Conservation (phyloP, 1,140 invertebrate genomes). For the Pseudomyrmex dendroicus region DNA sequence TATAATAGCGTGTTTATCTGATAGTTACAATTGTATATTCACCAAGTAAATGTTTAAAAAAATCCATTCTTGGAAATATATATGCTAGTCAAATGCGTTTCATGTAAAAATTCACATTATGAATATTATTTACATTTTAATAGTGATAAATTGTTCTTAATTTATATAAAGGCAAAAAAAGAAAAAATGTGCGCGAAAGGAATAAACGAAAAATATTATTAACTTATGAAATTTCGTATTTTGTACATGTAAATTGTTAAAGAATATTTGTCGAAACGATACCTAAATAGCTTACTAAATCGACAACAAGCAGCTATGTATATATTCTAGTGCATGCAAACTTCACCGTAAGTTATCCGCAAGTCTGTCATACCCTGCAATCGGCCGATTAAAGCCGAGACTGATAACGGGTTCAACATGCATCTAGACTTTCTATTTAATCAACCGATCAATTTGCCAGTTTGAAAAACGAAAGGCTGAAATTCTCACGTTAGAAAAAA, state of each 20-base stretch:
- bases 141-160: neutral
- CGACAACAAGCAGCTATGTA: constrained; percentile 16
- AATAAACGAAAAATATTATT: constrained; percentile 34
- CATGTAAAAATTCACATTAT: constrained; percentile 6
- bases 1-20: neutral
- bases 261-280: constrained; percentile 46
- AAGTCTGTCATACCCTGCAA: constrained; percentile 30
- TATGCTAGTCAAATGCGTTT: constrained; percentile 39
- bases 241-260: constrained; percentile 32
- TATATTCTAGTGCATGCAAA: constrained; percentile 55
- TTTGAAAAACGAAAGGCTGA: constrained; percentile 48
- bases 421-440: constrained; percentile 37
- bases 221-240: constrained; percentile 29
- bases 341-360: constrained; percentile 52
- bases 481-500: constrained; percentile 36
- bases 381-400: constrained; percentile 47
- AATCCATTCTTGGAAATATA: neutral
- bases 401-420: constrained; percentile 54
- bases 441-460: constrained; percentile 43
- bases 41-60: neutral
- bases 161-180: neutral
- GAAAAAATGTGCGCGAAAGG: constrained; percentile 1
- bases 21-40: neutral
- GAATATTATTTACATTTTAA: constrained; percentile 12
- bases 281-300: constrained; percentile 59